phyloP scores from a whole-genome alignment of 2,113 vertebrate species.

The Coptodon rendalli region DNA sequence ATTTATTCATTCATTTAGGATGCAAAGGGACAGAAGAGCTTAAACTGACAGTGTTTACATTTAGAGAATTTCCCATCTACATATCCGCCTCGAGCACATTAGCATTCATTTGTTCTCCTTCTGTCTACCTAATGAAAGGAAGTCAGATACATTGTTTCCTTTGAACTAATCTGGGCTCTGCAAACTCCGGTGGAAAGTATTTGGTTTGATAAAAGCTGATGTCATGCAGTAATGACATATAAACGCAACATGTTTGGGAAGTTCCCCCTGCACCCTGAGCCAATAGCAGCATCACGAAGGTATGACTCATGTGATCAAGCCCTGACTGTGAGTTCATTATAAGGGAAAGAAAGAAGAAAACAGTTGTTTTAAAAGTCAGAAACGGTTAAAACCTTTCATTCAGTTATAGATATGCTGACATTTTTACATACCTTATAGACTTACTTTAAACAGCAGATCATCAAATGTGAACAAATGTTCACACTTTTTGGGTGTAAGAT shows the following conservation, averaged over 20 bases:
- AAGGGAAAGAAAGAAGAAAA: neutral
- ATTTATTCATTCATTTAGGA: neutral
- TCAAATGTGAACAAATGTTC: neutral
- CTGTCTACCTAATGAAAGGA: neutral
- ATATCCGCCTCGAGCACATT: neutral
- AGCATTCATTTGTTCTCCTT: fast-evolving
- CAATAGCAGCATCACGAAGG: fast-evolving
- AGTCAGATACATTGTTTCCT: neutral
- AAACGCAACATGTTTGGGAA: neutral
- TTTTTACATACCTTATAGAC: neutral
- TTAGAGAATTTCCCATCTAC: neutral
- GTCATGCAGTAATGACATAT: neutral
- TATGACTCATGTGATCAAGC: neutral
- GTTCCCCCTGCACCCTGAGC: neutral
- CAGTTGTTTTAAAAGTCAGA: neutral
- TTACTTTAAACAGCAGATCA: neutral
- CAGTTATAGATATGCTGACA: fast-evolving
- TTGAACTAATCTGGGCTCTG: fast-evolving
- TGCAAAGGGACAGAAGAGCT: neutral
- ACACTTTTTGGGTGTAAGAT: neutral
- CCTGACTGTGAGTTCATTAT: neutral
- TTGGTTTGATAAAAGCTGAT: neutral
- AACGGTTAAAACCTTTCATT: fast-evolving
- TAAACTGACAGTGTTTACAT: fast-evolving
- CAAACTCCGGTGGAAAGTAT: neutral